phyloP scores from a whole-genome alignment of 2,797 vertebrate species.

The Scyliorhinus canicula region DNA sequence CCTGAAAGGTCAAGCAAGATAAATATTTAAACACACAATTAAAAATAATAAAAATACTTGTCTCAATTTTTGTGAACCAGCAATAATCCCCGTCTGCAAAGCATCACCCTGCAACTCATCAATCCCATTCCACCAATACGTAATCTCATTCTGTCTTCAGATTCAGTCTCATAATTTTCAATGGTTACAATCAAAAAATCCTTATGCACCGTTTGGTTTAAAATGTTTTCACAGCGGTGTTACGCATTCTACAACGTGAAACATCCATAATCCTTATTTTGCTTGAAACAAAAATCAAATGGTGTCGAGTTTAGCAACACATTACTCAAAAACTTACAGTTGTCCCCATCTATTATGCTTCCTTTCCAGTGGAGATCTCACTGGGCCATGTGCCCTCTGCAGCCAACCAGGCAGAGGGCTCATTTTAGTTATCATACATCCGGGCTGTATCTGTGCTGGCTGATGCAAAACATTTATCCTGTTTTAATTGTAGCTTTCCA shows the following conservation, averaged over 20 bases:
- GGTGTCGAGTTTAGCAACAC: background rate
- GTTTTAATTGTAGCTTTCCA: background rate
- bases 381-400: background rate
- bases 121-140: background rate
- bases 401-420: background rate
- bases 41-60: background rate
- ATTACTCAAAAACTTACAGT: background rate
- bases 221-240: background rate
- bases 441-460: background rate
- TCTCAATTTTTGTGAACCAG: background rate
- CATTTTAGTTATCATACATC: background rate
- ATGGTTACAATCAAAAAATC: background rate
- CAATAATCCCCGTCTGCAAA: background rate
- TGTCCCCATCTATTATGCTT: background rate
- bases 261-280: background rate
- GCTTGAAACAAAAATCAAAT: background rate
- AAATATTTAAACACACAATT: background rate
- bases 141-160: background rate
- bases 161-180: background rate
- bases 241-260: background rate
- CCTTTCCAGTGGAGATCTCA: background rate
- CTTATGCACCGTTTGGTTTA: background rate
- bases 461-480: background rate
- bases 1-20: conserved; percentile 53
- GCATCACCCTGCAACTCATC: background rate